These are phyloP conservation scores for Prosopocoilus inquinatus DNA, from an alignment of 2,888 invertebrate species.

Conservation along the genomic window DNA sequence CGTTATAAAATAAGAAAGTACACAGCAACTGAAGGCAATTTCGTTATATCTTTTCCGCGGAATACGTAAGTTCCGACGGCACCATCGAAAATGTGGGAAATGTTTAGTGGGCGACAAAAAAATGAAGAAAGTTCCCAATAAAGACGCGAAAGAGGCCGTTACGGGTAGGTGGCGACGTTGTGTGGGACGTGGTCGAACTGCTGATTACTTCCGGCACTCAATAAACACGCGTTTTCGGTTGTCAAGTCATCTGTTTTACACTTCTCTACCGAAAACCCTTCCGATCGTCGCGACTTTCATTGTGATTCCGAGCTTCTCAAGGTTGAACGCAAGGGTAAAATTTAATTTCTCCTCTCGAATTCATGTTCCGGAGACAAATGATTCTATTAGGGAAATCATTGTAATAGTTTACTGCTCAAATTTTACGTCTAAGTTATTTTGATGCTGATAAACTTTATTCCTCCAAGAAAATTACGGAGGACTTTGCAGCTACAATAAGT, in stretches of 20 bases:
- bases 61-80: constrained; percentile 33
- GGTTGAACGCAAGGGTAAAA: too few relatives aligned
- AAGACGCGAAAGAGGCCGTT: constrained; percentile 27
- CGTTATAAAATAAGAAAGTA: constrained; percentile 37
- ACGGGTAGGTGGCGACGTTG: constrained; percentile 29
- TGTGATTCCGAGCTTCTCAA: background rate
- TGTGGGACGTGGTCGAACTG: constrained; percentile 31
- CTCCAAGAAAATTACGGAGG: too few relatives aligned
- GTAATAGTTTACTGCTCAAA: too few relatives aligned
- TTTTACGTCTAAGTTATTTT: too few relatives aligned
- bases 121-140: constrained; percentile 35
- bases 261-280: background rate
- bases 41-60: constrained; percentile 33
- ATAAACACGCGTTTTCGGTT: constrained; percentile 33
- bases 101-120: constrained; percentile 34
- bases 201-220: constrained; percentile 30
- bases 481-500: too few relatives aligned
- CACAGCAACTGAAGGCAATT: constrained; percentile 33
- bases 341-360: too few relatives aligned
- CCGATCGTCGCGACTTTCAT: background rate
- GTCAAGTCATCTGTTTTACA: constrained; percentile 28
- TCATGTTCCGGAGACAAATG: too few relatives aligned
- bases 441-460: too few relatives aligned
- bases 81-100: constrained; percentile 37
- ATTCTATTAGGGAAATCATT: too few relatives aligned